Conservation (phyloP, 2,113 vertebrate genomes). For the Eretmochelys imbricata region DNA sequence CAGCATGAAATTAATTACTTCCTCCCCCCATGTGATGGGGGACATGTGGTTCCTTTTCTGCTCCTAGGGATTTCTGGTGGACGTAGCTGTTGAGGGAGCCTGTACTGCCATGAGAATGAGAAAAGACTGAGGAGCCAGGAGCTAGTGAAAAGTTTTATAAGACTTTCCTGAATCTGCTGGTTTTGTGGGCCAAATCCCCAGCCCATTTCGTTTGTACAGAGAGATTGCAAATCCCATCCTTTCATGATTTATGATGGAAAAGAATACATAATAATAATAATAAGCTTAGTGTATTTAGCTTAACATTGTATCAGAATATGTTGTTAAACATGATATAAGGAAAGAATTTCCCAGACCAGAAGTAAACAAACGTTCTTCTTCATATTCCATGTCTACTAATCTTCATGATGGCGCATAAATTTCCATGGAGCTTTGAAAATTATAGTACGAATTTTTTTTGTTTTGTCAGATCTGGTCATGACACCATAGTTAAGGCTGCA, state of each 20-base stretch:
- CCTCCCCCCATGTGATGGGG: neutral
- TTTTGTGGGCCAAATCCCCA: neutral
- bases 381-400: neutral
- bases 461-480: neutral
- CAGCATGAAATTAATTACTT: neutral
- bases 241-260: neutral
- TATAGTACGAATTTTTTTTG: neutral
- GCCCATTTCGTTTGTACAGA: neutral
- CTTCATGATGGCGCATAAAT: neutral
- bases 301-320: neutral
- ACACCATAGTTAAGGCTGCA: neutral
- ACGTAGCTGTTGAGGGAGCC: neutral
- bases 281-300: neutral
- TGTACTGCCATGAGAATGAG: neutral
- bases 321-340: no score
- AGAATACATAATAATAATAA: neutral
- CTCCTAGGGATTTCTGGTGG: neutral
- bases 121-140: neutral
- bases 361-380: neutral
- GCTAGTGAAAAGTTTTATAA: neutral
- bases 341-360: neutral
- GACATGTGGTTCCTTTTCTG: neutral
- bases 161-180: neutral
- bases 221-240: neutral
- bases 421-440: neutral